phyloP scores from a whole-genome alignment of 2,888 invertebrate genomes.

The Patella pellucida region DNA sequence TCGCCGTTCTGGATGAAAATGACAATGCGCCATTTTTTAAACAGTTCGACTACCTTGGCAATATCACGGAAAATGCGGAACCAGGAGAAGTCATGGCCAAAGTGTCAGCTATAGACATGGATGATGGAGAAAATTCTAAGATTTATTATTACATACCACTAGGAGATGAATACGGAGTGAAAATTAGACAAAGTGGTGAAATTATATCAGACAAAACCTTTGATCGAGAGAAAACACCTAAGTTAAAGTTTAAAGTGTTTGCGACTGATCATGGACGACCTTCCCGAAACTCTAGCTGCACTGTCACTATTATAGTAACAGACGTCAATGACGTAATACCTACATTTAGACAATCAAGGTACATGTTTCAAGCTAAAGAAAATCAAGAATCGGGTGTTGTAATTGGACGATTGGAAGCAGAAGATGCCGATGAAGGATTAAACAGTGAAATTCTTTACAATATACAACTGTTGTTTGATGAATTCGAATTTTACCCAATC shows the following conservation, averaged over 20 bases:
- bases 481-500: constrained; percentile 37
- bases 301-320: constrained; percentile 12
- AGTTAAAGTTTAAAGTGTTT: constrained; percentile 35
- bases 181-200: constrained; percentile 49
- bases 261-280: constrained; percentile 15
- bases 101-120: constrained; percentile 50
- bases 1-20: constrained; percentile 83
- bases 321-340: constrained; percentile 21
- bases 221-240: constrained; percentile 48
- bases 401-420: constrained; percentile 13
- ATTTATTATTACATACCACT: constrained; percentile 39
- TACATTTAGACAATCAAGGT: constrained; percentile 11
- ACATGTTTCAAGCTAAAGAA: constrained; percentile 8
- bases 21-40: constrained; percentile 90
- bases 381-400: constrained; percentile 6
- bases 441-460: constrained; percentile 3
- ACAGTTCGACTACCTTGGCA: constrained; percentile 68
- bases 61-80: constrained; percentile 49
- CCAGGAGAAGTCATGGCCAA: constrained; percentile 43
- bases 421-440: constrained; percentile 11
- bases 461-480: background rate
- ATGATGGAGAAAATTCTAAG: constrained; percentile 46
- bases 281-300: background rate
- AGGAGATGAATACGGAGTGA: constrained; percentile 37
- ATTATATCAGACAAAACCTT: constrained; percentile 48